Evolutionary conservation across 2,797 vertebrate genomes (phyloP).

Genomic region (Prionace glauca): DNA sequence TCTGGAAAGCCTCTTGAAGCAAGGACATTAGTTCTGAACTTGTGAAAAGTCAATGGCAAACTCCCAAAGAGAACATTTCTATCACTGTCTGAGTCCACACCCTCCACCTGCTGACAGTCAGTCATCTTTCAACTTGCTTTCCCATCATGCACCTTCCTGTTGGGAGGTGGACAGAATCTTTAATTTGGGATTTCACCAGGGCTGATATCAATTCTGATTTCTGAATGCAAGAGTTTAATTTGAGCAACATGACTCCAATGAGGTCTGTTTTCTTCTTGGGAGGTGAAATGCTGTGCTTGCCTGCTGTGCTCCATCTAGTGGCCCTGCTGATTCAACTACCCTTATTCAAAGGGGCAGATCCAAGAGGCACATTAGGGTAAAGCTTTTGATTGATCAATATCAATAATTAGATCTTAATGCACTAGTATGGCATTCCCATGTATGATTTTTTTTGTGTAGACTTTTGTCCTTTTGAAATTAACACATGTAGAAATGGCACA

Average conservation of each 20-base stretch:
- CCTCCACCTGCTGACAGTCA: slow-evolving; percentile 17
- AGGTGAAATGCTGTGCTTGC: neutral
- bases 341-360: neutral
- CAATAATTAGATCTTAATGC: neutral
- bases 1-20: slow-evolving; percentile 23
- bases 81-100: neutral
- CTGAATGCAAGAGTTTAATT: neutral
- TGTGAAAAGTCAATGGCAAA: slow-evolving; percentile 2
- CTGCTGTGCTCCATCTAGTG: slow-evolving; percentile 34
- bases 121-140: neutral
- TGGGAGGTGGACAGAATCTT: neutral
- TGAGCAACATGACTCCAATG: neutral
- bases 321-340: slow-evolving; percentile 1
- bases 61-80: slow-evolving; percentile 5
- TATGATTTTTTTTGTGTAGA: neutral
- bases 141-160: neutral
- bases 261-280: neutral
- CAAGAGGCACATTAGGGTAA: neutral
- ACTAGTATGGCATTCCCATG: neutral
- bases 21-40: neutral
- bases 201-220: neutral
- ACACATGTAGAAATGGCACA: neutral
- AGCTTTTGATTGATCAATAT: slow-evolving; percentile 4
- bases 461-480: neutral
- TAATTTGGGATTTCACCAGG: neutral